Conservation (phyloP, 2,888 invertebrate species). For the Macrophya annulata region DNA sequence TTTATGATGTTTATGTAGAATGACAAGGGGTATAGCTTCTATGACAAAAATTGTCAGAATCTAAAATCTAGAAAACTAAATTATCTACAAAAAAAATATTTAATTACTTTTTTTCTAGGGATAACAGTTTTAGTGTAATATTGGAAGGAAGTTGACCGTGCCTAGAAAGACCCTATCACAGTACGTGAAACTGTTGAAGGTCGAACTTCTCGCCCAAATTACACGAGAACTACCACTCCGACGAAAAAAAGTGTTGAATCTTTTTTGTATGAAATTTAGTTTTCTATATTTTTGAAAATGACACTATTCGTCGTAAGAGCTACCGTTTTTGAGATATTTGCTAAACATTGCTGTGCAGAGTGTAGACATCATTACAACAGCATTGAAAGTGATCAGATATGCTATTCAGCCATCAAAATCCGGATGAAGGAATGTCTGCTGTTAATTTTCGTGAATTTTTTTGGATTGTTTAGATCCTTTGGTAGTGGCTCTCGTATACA, state of each 20-base stretch:
- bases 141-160: not conserved
- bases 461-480: not conserved
- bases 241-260: not conserved
- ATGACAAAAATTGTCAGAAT: not conserved
- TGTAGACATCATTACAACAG: not conserved
- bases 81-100: not conserved
- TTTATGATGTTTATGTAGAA: no score
- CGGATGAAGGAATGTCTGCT: not conserved
- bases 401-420: not conserved
- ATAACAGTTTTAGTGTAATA: not conserved
- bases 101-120: not conserved
- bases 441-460: not conserved
- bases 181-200: no score
- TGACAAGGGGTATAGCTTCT: not conserved
- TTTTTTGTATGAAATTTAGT: not conserved
- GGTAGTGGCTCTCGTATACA: not conserved
- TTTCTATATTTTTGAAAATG: not conserved
- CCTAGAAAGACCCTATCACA: not conserved
- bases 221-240: not conserved
- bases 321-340: slow-evolving; percentile 3
- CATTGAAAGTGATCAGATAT: not conserved
- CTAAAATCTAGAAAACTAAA: not conserved
- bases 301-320: not conserved
- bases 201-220: not conserved
- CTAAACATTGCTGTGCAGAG: not conserved